These are phyloP conservation scores for Metacarcinus magister DNA, from an alignment of 2,888 invertebrate genomes.

Conservation along the genomic window DNA sequence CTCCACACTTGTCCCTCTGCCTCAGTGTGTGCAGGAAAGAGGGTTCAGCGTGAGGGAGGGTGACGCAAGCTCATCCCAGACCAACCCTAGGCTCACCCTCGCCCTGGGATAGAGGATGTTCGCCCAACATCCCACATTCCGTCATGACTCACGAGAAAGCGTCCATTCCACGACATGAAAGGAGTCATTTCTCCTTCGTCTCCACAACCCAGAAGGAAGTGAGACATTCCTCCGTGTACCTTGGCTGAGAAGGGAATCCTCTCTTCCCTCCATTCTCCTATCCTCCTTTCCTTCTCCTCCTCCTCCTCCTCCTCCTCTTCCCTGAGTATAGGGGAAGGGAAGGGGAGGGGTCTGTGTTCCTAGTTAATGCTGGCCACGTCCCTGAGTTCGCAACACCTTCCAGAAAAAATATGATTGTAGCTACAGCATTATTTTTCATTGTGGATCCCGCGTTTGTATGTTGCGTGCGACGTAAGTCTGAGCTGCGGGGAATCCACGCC, in stretches of 20 bases:
- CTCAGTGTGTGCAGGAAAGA: neutral
- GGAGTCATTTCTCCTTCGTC: constrained; percentile 43
- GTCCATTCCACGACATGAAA: constrained; percentile 41
- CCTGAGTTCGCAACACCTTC: constrained; percentile 57
- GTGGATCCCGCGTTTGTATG: constrained; percentile 54
- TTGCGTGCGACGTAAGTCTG: neutral
- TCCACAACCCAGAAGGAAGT: constrained; percentile 44
- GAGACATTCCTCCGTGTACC: constrained; percentile 41
- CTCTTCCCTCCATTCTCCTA: neutral
- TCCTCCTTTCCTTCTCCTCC: neutral
- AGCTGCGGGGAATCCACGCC: neutral
- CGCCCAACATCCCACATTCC: neutral
- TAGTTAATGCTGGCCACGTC: constrained; percentile 66
- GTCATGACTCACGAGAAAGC: constrained; percentile 29
- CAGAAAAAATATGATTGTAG: constrained; percentile 65
- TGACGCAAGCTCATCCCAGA: neutral
- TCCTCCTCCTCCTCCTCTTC: neutral
- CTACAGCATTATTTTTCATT: constrained; percentile 58
- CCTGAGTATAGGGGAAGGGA: neutral
- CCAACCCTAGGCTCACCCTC: neutral
- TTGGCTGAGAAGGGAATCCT: neutral
- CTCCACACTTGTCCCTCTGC: neutral
- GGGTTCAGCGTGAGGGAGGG: neutral
- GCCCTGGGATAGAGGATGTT: neutral
- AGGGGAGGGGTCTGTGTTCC: neutral